These are phyloP conservation scores for Gnathonemus longibarbis DNA, from an alignment of 2,113 vertebrate genomes.

Conservation along the genomic window DNA sequence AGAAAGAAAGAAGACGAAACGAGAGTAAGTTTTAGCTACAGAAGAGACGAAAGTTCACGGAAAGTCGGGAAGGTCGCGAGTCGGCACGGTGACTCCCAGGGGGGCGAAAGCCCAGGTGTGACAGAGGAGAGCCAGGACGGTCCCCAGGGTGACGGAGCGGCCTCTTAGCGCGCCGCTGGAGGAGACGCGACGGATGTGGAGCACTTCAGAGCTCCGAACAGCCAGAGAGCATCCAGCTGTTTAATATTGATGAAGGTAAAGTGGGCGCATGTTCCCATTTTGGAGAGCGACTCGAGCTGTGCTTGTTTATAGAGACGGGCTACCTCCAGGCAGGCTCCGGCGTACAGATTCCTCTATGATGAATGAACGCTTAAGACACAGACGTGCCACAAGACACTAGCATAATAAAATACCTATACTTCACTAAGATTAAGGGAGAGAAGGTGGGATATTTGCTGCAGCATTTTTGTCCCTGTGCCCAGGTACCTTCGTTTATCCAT, in stretches of 20 bases:
- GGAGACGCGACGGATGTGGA: not conserved
- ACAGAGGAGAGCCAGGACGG: not conserved
- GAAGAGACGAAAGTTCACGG: not conserved
- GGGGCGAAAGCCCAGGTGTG: not conserved
- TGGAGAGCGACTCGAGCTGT: not conserved
- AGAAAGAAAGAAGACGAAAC: too few relatives aligned
- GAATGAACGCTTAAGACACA: slow-evolving; percentile 1
- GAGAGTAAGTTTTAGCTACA: not conserved
- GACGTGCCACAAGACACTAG: not conserved
- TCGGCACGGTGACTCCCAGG: not conserved
- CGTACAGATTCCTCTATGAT: slow-evolving; percentile 8
- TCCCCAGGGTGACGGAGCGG: not conserved
- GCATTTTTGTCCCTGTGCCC: not conserved
- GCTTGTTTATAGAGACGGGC: not conserved
- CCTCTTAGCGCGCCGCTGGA: not conserved
- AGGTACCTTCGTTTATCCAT: not conserved
- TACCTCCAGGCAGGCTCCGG: not conserved
- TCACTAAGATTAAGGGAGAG: not conserved
- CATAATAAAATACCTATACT: not conserved
- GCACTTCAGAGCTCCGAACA: not conserved
- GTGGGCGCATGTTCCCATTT: slow-evolving; percentile 2
- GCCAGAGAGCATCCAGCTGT: slow-evolving; percentile 12
- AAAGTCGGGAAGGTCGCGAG: not conserved
- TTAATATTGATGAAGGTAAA: slow-evolving; percentile 23
- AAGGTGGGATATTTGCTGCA: not conserved